A percentile compares a stretch with the other conserved stretches of the same genome.
phyloP scores from a whole-genome alignment of 2,888 invertebrate genomes.

The Pilophorus perplexus region DNA sequence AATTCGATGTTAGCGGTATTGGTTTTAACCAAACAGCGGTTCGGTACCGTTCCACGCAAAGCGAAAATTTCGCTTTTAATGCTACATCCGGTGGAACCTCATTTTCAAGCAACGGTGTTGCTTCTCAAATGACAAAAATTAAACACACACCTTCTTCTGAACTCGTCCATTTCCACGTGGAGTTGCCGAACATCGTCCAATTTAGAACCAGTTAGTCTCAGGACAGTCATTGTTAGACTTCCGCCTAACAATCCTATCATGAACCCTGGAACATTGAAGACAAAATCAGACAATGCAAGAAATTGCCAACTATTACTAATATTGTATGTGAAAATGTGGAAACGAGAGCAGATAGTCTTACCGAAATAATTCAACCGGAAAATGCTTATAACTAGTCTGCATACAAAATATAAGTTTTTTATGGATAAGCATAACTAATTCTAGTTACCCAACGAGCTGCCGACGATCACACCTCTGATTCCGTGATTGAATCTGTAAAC shows the following conservation, averaged over 20 bases:
- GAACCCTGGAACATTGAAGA: slow-evolving; percentile 13
- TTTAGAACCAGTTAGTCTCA: slow-evolving; percentile 34
- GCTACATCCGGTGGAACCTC: background rate
- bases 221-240: slow-evolving; percentile 20
- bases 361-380: background rate
- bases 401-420: no score
- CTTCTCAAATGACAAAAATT: no score
- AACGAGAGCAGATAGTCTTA: no score
- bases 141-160: slow-evolving; percentile 36
- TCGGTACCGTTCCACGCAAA: no score
- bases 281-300: background rate
- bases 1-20: no score
- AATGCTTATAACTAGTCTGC: no score
- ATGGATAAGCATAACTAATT: no score
- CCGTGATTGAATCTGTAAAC: slow-evolving; percentile 69
- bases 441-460: slow-evolving; percentile 63
- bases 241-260: slow-evolving; percentile 44
- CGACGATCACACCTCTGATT: slow-evolving; percentile 65
- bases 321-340: no score
- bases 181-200: slow-evolving; percentile 39
- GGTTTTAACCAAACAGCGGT: no score
- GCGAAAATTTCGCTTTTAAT: no score
- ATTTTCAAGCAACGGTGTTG: no score
- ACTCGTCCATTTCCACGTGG: slow-evolving; percentile 11
- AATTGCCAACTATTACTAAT: no score